These are phyloP conservation scores for Megalonaias nervosa DNA, from an alignment of 1,140 invertebrate genomes.

Conservation along the genomic window DNA sequence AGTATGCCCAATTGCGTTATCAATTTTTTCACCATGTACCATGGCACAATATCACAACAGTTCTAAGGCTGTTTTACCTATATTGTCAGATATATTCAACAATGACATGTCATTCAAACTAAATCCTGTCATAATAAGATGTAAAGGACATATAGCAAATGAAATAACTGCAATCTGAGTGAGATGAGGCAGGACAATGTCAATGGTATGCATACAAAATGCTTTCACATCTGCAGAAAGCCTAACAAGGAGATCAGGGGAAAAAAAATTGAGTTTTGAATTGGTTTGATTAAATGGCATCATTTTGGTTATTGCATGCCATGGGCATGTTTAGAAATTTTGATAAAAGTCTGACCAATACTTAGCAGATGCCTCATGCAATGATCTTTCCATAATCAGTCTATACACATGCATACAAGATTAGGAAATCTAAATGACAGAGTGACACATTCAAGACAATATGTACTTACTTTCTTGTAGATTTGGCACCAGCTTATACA, in stretches of 20 bases:
- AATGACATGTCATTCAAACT: too few species aligned
- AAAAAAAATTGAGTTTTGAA: neutral
- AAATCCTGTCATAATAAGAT: too few species aligned
- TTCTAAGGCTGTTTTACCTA: too few species aligned
- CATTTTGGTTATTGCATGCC: too few species aligned
- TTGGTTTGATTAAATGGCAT: neutral
- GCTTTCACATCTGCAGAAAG: neutral
- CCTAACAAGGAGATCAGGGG: neutral
- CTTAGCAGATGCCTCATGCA: neutral
- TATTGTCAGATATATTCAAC: too few species aligned
- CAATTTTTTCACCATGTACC: too few species aligned
- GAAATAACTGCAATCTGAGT: too few species aligned
- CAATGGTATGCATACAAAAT: too few species aligned
- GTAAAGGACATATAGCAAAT: too few species aligned
- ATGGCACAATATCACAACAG: too few species aligned
- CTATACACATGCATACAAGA: neutral
- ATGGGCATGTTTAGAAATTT: neutral
- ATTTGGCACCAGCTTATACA: constrained; percentile 84
- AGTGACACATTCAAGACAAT: neutral
- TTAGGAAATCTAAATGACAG: neutral
- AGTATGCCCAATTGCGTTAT: too few species aligned
- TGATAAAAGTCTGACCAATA: neutral
- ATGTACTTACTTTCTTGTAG: constrained; percentile 69
- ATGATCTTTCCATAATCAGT: neutral
- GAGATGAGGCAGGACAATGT: too few species aligned